phyloP scores from a whole-genome alignment of 2,113 vertebrate species.

The Pseudorectes ferrugineus region DNA sequence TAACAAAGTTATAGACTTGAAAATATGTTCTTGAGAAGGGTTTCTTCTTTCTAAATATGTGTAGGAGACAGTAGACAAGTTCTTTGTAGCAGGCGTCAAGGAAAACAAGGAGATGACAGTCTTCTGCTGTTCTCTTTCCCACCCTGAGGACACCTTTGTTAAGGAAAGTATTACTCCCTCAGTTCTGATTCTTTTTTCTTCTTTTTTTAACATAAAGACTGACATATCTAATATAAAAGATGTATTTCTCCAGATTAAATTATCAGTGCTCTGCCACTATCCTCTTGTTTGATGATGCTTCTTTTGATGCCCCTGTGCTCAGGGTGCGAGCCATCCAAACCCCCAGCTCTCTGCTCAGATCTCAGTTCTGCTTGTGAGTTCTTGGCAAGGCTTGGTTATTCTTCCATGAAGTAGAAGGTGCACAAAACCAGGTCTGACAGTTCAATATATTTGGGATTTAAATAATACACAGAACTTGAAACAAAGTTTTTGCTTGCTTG shows the following conservation, averaged over 20 bases:
- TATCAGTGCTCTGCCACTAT: background rate
- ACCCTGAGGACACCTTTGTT: background rate
- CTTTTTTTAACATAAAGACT: background rate
- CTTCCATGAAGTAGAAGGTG: background rate
- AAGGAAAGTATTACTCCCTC: background rate
- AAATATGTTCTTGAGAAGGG: background rate
- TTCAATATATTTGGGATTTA: background rate
- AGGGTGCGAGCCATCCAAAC: background rate
- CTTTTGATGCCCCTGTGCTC: background rate
- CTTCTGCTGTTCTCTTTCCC: background rate
- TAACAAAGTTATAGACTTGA: background rate
- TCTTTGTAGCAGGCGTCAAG: constrained; percentile 4
- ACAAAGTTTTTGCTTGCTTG: background rate
- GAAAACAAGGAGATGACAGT: constrained; percentile 14
- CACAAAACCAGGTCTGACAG: background rate
- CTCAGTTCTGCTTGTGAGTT: background rate
- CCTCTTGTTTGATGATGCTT: background rate
- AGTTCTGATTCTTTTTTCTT: background rate
- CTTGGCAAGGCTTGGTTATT: background rate
- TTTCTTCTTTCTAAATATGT: background rate
- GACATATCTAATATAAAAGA: background rate
- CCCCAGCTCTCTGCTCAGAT: background rate
- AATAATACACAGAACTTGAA: background rate
- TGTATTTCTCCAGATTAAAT: background rate
- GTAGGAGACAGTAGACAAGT: constrained; percentile 24